A percentile compares a stretch with the other conserved stretches of the same genome.
Evolutionary conservation across 37 sponge, comb jelly and placozoan genomes (phyloP).

Genomic region (Cliona cf. orientalis): DNA sequence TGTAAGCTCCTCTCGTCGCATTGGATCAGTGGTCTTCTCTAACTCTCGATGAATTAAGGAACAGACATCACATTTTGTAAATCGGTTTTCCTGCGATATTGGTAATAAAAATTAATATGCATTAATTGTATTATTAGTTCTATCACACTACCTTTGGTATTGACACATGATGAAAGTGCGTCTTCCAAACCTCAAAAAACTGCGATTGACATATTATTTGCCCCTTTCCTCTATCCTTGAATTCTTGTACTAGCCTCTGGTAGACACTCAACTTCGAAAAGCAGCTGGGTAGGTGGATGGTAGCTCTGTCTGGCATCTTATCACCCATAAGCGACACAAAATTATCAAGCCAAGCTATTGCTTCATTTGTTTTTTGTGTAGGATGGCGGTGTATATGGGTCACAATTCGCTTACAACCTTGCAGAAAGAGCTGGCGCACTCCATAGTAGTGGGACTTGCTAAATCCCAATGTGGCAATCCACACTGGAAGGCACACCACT

Average conservation of each 20-base stretch:
- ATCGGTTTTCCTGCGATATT: constrained; percentile 23
- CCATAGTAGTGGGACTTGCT: background rate
- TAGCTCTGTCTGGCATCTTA: constrained; percentile 7
- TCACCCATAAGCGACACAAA: constrained; percentile 24
- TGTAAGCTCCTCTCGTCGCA: background rate
- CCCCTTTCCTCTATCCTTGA: background rate
- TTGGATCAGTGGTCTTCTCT: constrained; percentile 12
- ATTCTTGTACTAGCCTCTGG: background rate
- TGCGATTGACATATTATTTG: constrained; percentile 7
- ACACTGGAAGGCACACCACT: constrained; percentile 5
- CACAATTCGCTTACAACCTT: background rate
- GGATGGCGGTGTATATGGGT: background rate
- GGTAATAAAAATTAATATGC: background rate
- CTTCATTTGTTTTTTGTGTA: constrained; percentile 9
- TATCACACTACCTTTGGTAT: constrained; percentile 45
- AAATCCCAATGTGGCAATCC: constrained; percentile 3
- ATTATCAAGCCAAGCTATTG: constrained; percentile 39
- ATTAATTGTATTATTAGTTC: background rate
- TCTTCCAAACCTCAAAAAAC: constrained; percentile 7
- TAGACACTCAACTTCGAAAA: constrained; percentile 20
- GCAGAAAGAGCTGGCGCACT: background rate
- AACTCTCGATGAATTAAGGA: constrained; percentile 13
- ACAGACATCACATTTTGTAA: constrained; percentile 56
- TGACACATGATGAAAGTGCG: constrained; percentile 7
- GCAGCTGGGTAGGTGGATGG: constrained; percentile 24